Evolutionary conservation across 2,113 vertebrate species (phyloP).

Genomic region (Pedetes capensis): DNA sequence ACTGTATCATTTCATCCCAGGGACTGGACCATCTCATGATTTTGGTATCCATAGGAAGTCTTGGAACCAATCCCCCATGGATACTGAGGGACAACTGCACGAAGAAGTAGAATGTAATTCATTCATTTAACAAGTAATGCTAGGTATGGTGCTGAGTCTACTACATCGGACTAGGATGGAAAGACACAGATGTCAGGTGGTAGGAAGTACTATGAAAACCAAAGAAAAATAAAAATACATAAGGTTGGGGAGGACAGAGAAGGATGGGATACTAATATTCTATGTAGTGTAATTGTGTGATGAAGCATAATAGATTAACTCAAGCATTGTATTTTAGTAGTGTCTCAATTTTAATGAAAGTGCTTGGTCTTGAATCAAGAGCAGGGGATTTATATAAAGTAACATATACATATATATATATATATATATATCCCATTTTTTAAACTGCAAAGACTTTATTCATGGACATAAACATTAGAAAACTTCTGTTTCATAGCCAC

Average conservation of each 20-base stretch:
- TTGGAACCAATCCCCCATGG: not conserved
- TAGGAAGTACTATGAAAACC: not conserved
- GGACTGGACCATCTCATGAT: not conserved
- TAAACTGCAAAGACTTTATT: not conserved
- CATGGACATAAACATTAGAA: not conserved
- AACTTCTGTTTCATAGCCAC: not conserved
- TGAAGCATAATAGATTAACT: not conserved
- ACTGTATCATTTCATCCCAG: not conserved
- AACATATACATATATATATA: no score
- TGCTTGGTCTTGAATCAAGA: not conserved
- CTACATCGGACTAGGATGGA: not conserved
- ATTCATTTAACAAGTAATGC: not conserved
- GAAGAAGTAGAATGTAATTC: not conserved
- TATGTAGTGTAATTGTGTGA: not conserved
- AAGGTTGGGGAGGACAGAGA: not conserved
- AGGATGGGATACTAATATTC: not conserved
- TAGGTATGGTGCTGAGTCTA: not conserved
- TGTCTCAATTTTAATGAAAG: not conserved
- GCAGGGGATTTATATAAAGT: not conserved
- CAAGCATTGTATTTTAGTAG: not conserved
- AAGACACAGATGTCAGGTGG: slow-evolving; percentile 1
- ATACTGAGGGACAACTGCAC: not conserved
- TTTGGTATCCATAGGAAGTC: not conserved
- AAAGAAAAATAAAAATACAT: slow-evolving; percentile 5
- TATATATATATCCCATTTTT: no score